phyloP scores from a whole-genome alignment of 2,113 vertebrate species.

The Pipra filicauda region DNA sequence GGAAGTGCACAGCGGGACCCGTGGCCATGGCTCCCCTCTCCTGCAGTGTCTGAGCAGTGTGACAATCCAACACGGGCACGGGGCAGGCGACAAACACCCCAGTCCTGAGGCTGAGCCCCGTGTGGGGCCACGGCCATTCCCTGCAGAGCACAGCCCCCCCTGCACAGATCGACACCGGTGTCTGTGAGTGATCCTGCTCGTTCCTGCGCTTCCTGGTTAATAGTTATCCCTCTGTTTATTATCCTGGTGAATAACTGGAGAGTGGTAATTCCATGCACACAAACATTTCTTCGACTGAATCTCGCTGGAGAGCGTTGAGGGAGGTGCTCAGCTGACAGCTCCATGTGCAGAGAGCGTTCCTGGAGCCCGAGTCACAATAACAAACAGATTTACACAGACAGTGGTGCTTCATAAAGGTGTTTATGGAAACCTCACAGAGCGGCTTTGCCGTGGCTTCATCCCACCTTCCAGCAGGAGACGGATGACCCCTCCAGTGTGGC shows the following conservation, averaged over 20 bases:
- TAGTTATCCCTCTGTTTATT: slow-evolving; percentile 4
- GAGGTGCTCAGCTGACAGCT: neutral
- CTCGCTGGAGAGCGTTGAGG: neutral
- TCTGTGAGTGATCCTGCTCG: neutral
- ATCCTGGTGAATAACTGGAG: neutral
- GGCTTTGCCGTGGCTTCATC: neutral
- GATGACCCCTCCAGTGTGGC: accelerated
- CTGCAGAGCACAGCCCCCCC: neutral
- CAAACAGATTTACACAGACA: neutral
- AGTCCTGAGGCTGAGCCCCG: neutral
- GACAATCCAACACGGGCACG: neutral
- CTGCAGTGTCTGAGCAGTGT: neutral
- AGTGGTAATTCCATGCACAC: neutral
- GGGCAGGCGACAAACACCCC: neutral
- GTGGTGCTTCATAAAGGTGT: neutral
- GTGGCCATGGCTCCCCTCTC: accelerated
- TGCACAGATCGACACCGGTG: accelerated
- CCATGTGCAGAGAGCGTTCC: neutral
- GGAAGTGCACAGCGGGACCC: neutral
- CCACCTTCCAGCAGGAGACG: neutral
- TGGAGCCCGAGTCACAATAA: neutral
- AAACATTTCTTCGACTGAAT: neutral
- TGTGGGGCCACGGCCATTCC: accelerated
- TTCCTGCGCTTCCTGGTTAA: neutral
- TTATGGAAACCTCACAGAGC: neutral